phyloP scores from a whole-genome alignment of 2,113 vertebrate genomes.

The Coreoperca whiteheadi region DNA sequence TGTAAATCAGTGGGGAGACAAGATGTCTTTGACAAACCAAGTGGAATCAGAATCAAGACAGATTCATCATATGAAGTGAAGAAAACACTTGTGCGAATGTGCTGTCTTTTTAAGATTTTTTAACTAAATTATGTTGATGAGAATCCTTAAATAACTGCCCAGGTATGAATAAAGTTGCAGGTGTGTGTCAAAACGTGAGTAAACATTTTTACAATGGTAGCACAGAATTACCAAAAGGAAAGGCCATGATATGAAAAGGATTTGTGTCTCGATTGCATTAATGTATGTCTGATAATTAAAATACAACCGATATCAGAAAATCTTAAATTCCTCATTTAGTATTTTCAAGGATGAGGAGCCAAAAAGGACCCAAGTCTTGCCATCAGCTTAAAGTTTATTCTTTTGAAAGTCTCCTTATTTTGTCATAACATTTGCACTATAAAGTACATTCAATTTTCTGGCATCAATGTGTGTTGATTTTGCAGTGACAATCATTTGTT shows the following conservation, averaged over 20 bases:
- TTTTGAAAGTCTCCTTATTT: slow-evolving; percentile 11
- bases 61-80: slow-evolving; percentile 18
- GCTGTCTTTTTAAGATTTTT: not conserved
- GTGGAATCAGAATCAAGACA: not conserved
- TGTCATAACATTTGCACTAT: slow-evolving; percentile 12
- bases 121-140: not conserved
- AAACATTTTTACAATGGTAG: not conserved
- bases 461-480: slow-evolving; percentile 22
- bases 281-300: not conserved
- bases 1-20: not conserved
- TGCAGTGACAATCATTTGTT: slow-evolving; percentile 25
- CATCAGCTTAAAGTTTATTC: not conserved
- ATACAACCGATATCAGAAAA: slow-evolving; percentile 2
- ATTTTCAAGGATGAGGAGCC: not conserved
- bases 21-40: not conserved
- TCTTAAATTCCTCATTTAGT: slow-evolving; percentile 3
- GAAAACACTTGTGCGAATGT: slow-evolving; percentile 13
- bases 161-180: not conserved
- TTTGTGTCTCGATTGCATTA: not conserved
- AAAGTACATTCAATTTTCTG: slow-evolving; percentile 25
- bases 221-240: not conserved
- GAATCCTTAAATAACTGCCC: not conserved
- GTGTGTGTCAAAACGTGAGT: not conserved
- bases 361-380: not conserved
- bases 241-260: slow-evolving; percentile 1